Base-by-base conservation (phyloP, 2,888 invertebrate genomes). In the Dusona sp. region DNA sequence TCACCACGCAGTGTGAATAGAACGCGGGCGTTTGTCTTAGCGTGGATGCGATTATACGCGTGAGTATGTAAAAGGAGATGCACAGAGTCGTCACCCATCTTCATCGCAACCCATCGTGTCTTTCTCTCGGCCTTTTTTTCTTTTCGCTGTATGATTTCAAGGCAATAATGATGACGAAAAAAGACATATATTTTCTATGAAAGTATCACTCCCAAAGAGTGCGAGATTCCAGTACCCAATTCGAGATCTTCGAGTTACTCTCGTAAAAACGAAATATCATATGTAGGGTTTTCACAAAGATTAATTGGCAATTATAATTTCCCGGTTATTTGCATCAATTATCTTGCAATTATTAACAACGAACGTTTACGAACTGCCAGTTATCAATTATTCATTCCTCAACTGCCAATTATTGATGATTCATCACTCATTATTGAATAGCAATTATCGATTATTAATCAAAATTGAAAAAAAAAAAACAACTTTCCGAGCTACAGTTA, bases 1-100 rank as follows among this genome's bases (percentile, higher is more conserved):
- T 68, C 73, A 74, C 68, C 67, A 78, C 83, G 79, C 72, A 79
- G 67, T 42, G 68, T 57, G 73, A 67, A 83, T 77, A 48, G 75
- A 42, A 77, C 83, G 86, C 79, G 51, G 86, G 86, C 86, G 86
- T 86, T 75, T 67, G 51, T 73, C 64, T 70, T 22, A 73, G 83
- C 79, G 79, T 83, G 85, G 73, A 78, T 79, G 85, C 45, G 78
- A 86, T 86, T 72, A 78, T 73, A 67, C 42, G 64, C 51, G 64
- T 48, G 54, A 11, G 64, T 83, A 45, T 83, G 22, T 74, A 83
- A 51, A 83, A 80, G 80, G 86, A 80, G 83, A 83, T 86, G 77
- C 83, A 61, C 80, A 68, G 80, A 79, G 74, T 77, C 86, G 79
- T 83, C 79, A 61, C 78, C 38, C 77, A 73, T 86, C 67, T 51